Evolutionary conservation across 2,797 vertebrate genomes (phyloP).

Genomic region (Labroides dimidiatus): DNA sequence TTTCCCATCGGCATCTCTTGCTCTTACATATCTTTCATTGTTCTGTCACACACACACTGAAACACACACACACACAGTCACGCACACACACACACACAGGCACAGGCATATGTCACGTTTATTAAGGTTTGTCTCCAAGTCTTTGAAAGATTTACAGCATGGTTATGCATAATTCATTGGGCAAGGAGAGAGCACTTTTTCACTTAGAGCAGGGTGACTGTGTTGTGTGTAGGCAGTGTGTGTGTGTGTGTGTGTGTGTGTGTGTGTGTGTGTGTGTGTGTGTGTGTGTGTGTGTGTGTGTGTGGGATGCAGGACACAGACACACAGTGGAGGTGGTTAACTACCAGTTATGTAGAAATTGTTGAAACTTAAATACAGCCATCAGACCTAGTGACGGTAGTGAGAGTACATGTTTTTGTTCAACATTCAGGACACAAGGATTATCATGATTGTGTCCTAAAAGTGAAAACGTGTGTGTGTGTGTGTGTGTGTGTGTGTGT

Average conservation of each 20-base stretch:
- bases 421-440: not conserved
- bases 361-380: constrained; percentile 30
- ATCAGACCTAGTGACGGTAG: not conserved
- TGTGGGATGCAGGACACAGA: constrained; percentile 37
- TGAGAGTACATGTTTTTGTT: constrained; percentile 2
- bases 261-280: too few relatives aligned
- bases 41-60: constrained; percentile 18
- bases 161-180: constrained; percentile 73
- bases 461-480: too few relatives aligned
- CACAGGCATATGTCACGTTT: constrained; percentile 28
- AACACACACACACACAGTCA: constrained; percentile 16
- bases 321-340: constrained; percentile 33
- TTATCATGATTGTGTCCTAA: constrained; percentile 3
- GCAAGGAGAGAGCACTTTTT: constrained; percentile 29
- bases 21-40: constrained; percentile 51
- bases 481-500: too few relatives aligned
- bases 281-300: too few relatives aligned
- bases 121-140: constrained; percentile 39
- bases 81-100: constrained; percentile 11
- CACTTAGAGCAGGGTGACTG: constrained; percentile 31
- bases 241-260: constrained; percentile 17
- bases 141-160: constrained; percentile 77
- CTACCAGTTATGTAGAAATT: constrained; percentile 13
- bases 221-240: constrained; percentile 39
- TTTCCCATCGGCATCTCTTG: constrained; percentile 67